Evolutionary conservation across 2,113 vertebrate species (phyloP).

Genomic region (Apodemus speciosus): DNA sequence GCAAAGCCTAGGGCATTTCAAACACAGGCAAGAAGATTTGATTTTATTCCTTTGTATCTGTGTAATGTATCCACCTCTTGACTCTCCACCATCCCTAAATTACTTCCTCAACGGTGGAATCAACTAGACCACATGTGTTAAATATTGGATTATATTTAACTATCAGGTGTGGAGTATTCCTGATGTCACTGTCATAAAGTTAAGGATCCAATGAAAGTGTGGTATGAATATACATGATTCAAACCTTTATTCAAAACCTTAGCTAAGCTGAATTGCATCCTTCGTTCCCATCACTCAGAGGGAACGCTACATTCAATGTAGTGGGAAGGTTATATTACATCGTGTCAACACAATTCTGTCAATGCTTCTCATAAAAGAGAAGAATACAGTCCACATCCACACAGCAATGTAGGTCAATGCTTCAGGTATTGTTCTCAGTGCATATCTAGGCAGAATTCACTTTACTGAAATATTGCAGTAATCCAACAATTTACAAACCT

Average conservation of each 20-base stretch:
- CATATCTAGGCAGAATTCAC: neutral
- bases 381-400: no score
- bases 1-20: neutral
- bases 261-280: neutral
- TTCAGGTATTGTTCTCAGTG: neutral
- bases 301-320: neutral
- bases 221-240: neutral
- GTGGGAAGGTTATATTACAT: neutral
- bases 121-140: neutral
- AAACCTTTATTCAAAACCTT: neutral
- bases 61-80: neutral
- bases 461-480: neutral
- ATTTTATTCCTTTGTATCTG: neutral
- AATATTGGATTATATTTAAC: constrained; percentile 34
- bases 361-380: neutral
- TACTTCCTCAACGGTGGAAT: neutral
- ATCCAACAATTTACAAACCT: neutral
- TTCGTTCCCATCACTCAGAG: neutral
- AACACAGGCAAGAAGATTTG: neutral
- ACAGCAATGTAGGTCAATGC: neutral
- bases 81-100: neutral
- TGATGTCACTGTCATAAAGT: constrained; percentile 2
- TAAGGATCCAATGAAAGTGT: neutral
- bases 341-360: neutral
- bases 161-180: neutral